Evolutionary conservation across 1,140 invertebrate species (phyloP), one percentile per base, ranked within the genome.

Genomic region (Rhynchophorus ferrugineus): DNA sequence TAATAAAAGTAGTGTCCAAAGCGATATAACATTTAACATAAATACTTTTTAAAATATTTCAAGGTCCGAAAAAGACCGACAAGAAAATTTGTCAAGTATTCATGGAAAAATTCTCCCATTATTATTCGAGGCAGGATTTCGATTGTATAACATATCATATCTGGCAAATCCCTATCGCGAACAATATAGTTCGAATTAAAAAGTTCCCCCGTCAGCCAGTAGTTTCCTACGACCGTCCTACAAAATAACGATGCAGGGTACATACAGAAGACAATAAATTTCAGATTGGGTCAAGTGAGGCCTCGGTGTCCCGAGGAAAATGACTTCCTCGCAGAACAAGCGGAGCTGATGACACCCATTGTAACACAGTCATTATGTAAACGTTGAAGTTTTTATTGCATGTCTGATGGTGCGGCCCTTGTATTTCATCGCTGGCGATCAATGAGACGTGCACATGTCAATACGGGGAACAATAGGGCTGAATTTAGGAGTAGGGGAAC

Each of bases 311-410:
- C 57, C 19, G 59, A 61, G 54, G 53, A 60, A 63, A 65, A 65
- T 61, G 63, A 65, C 63, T 65, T 63, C 63, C 63, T 61, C 51
- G 53, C 57, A 57, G 63, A 65, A 65, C 63, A 65, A 65, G 63
- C 57, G 57, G 47, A 53, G 49, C 54, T 65, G 63, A 65, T 65
- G 63, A 63, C 63, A 65, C 60, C 58, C 60, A 65, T 65, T 65
- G 63, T 65, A 54, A 59, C 61, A 54, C 21, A 52, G 63, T 65
- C 63, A 65, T 65, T 65, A 65, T 63, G 61, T 65, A 65, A 65
- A 63, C 60, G 63, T 20, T 52, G 49, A 54, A 56, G 53, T 59
- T 59, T 65, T 63, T 63, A 63, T 65, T 63, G 43, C 35, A 49
- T 46, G 44, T 45, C 47, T 38, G 9, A 36, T 16, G 19, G 13